These are phyloP conservation scores for Uropsilus gracilis DNA, from an alignment of 2,113 vertebrate species.

Conservation along the genomic window DNA sequence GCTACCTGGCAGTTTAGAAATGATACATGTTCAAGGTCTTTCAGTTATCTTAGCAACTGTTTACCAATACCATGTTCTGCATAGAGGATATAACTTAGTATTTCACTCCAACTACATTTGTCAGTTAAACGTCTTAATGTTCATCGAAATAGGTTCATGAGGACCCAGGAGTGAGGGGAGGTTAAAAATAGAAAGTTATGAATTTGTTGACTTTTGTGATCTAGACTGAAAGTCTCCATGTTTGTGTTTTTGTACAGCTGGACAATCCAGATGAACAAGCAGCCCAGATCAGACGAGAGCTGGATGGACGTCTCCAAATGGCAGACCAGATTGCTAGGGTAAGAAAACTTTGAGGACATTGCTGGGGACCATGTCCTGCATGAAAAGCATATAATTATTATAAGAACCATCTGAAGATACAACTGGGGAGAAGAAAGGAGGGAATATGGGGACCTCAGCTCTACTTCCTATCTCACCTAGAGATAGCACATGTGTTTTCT, in stretches of 20 bases:
- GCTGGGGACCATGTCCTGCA: not conserved
- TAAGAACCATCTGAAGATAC: not conserved
- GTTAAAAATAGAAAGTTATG: not conserved
- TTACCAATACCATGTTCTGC: not conserved
- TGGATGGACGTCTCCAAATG: slow-evolving; percentile 98
- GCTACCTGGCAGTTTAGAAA: not conserved
- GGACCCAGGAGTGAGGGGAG: not conserved
- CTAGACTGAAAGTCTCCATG: slow-evolving; percentile 39
- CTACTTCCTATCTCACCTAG: not conserved
- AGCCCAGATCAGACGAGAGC: slow-evolving; percentile 96
- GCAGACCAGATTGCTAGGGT: slow-evolving; percentile 98
- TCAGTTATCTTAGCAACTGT: not conserved
- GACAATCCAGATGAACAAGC: slow-evolving; percentile 99
- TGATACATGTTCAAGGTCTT: not conserved
- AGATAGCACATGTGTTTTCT: not conserved
- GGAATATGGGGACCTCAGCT: not conserved
- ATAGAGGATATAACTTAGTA: not conserved
- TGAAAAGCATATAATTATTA: not conserved
- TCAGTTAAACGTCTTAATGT: rapidly evolving
- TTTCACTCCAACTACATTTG: not conserved
- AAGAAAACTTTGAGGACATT: slow-evolving; percentile 76
- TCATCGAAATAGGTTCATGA: not conserved
- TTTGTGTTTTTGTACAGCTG: slow-evolving; percentile 88
- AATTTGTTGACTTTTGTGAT: slow-evolving; percentile 23
- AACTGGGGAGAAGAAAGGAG: not conserved